Base-by-base conservation (phyloP, 1,140 invertebrate species). In the Diplogasteroides magnus region DNA sequence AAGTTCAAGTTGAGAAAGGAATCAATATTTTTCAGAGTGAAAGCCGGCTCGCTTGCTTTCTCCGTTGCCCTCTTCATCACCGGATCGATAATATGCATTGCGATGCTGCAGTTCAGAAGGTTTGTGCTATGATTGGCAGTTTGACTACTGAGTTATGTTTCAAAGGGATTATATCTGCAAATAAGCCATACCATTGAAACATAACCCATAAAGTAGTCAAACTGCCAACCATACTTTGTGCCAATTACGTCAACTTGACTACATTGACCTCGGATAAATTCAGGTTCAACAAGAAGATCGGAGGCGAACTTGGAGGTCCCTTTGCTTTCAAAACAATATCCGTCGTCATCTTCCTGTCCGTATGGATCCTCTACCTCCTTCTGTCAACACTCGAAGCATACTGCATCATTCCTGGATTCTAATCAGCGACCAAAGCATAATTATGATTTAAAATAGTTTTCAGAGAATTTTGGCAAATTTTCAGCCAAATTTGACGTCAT, bases 251-350 rank as follows among this genome's bases (percentile, higher is more conserved):
- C n/a, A n/a, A n/a, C n/a, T n/a, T n/a, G n/a, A n/a, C n/a, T n/a
- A n/a, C n/a, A n/a, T n/a, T n/a, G n/a, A n/a, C n/a, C n/a, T n/a
- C n/a, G n/a, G n/a, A n/a, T n/a, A 11, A 61, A 15, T 68, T 13
- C 31, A 71, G 70, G 32, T 72, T 67, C 65, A 72, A 71, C 31
- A 28, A 68, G 67, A 83, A 85, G 60, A 87, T 94, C 25, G 91
- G 91, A n/a, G 94, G 93, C n/a, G 95, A 98, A 84, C 87, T 98
- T n/a, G 95, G 95, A 25, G 94, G 95, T 0, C 91, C 93, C 2
- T 84, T 82, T 23, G 76, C 79, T 29, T 83, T 87, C 67, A 96
- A 94, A 83, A 84, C 89, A 72, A 60, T 90, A 23, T 94, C 93
- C 29, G 88, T 89, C 31, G 80, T 86, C 13, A 86, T 94, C 72